Percentiles rank a stretch among this genome's conserved stretches.
Evolutionary conservation across 1,140 invertebrate genomes (phyloP).

Genomic region (Dendroctonus ponderosae): DNA sequence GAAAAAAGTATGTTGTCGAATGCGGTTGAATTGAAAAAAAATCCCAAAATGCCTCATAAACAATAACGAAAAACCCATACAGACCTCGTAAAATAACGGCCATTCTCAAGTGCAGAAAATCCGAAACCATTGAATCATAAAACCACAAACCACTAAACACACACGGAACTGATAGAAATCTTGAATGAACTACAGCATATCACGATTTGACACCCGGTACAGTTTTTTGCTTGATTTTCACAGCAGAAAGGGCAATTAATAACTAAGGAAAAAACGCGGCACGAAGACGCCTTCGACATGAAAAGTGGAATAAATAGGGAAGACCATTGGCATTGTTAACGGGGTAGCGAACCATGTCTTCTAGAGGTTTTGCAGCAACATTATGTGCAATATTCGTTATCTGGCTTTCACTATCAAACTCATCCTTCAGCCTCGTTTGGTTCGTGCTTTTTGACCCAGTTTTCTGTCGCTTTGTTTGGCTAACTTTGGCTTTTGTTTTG

Average conservation of each 20-base stretch:
- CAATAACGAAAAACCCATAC: constrained; percentile 9
- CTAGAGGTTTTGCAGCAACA: constrained; percentile 34
- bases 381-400: constrained; percentile 39
- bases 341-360: constrained; percentile 41
- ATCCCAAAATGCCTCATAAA: neutral
- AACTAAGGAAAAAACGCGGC: constrained; percentile 14
- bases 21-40: neutral
- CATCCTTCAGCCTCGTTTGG: constrained; percentile 37
- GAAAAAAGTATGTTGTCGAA: neutral
- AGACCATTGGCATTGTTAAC: constrained; percentile 42
- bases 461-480: constrained; percentile 24
- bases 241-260: constrained; percentile 24
- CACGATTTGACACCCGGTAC: constrained; percentile 17
- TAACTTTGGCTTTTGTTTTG: neutral
- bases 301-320: constrained; percentile 28
- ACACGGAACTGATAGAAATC: constrained; percentile 4
- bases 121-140: constrained; percentile 25
- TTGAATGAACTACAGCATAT: constrained; percentile 8
- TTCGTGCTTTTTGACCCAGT: constrained; percentile 30
- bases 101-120: constrained; percentile 32
- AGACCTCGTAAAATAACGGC: constrained; percentile 36
- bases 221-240: constrained; percentile 11
- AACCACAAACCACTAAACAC: constrained; percentile 16
- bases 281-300: constrained; percentile 4
- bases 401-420: constrained; percentile 45